These are phyloP conservation scores for Mactromeris polynyma DNA, from an alignment of 2,888 invertebrate genomes.

Conservation along the genomic window DNA sequence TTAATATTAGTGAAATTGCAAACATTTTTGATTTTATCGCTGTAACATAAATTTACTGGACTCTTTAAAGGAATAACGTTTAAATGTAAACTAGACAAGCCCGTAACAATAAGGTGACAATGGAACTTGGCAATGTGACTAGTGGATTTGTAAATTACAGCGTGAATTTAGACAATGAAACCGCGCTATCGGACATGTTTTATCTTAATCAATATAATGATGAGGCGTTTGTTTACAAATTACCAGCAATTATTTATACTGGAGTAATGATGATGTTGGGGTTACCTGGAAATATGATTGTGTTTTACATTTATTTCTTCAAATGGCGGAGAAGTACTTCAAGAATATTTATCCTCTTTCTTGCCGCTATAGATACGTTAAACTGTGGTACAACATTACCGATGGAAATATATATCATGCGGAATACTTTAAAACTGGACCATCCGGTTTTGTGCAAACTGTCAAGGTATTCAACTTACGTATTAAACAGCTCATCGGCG, in stretches of 20 bases:
- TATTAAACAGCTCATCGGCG: conserved; percentile 74
- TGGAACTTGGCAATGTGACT: background rate
- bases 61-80: background rate
- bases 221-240: conserved; percentile 37
- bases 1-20: background rate
- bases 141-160: background rate
- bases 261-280: conserved; percentile 73
- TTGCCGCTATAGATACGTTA: conserved; percentile 72
- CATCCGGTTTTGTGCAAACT: conserved; percentile 70
- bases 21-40: background rate
- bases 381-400: conserved; percentile 76
- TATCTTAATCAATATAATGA: conserved; percentile 44
- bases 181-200: background rate
- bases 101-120: background rate
- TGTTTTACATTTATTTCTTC: conserved; percentile 74
- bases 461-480: conserved; percentile 72
- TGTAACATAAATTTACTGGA: background rate
- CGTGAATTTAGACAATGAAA: background rate
- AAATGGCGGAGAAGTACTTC: conserved; percentile 75
- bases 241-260: conserved; percentile 72
- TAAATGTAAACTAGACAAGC: background rate
- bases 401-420: conserved; percentile 74
- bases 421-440: conserved; percentile 68
- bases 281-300: conserved; percentile 72
- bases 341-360: conserved; percentile 71